Percentiles rank a stretch among this genome's conserved stretches.
These are phyloP conservation scores for Cryptoblepharus egeriae DNA, from an alignment of 2,797 vertebrate species.

Conservation along the genomic window DNA sequence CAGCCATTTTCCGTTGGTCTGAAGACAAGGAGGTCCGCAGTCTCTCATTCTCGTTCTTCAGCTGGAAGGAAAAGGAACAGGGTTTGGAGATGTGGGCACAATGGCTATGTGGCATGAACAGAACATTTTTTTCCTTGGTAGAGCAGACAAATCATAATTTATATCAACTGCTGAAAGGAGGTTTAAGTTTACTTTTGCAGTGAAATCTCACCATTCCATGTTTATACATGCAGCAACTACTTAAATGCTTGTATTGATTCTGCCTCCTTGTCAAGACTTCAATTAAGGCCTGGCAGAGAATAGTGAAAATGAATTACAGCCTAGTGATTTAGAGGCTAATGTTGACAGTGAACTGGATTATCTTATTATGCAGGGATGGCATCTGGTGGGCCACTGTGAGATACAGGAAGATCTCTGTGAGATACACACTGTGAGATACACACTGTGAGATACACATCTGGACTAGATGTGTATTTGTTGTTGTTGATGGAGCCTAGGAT, in stretches of 20 bases:
- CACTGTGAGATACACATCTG: too few species aligned
- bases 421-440: too few species aligned
- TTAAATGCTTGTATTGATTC: background rate
- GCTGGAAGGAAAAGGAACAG: slow-evolving; percentile 41
- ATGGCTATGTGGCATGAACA: background rate
- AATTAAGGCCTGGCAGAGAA: background rate
- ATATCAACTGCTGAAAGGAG: background rate
- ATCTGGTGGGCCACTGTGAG: too few species aligned
- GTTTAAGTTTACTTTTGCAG: background rate
- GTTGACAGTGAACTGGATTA: background rate
- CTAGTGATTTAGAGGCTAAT: background rate
- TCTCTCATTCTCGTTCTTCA: slow-evolving; percentile 70
- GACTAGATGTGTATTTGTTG: too few species aligned
- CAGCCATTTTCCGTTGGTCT: slow-evolving; percentile 62
- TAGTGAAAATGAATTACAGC: background rate
- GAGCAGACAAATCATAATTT: background rate
- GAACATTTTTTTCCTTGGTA: background rate
- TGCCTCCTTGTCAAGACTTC: background rate
- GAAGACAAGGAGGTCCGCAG: slow-evolving; percentile 60
- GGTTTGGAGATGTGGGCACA: background rate
- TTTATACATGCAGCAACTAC: background rate
- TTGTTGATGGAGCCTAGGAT: too few species aligned
- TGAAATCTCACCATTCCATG: background rate
- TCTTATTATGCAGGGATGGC: background rate
- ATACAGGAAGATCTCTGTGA: too few species aligned